A percentile compares a stretch with the other conserved stretches of the same genome.
Evolutionary conservation across 2,888 invertebrate genomes (phyloP).

Genomic region (Lapara coniferarum): DNA sequence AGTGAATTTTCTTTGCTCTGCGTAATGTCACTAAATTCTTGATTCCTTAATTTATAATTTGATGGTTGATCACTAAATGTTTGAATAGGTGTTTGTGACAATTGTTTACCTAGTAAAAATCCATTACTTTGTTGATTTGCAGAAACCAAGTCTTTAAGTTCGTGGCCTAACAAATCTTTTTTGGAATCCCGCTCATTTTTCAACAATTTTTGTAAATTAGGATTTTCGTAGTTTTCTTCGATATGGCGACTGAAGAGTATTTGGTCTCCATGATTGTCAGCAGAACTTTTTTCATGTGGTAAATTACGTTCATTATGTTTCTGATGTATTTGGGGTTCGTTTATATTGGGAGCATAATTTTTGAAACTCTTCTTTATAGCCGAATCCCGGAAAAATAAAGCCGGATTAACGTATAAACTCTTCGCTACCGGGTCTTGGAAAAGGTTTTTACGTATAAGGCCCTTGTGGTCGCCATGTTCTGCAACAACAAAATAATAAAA

Average conservation of each 20-base stretch:
- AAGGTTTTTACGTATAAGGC: background rate
- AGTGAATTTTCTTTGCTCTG: background rate
- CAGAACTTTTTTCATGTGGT: background rate
- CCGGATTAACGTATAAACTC: background rate
- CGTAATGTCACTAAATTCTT: background rate
- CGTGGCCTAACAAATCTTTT: background rate
- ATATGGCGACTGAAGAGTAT: background rate
- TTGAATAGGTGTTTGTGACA: background rate
- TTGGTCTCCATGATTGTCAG: background rate
- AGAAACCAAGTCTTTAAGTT: background rate
- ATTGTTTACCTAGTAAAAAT: background rate
- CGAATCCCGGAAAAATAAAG: constrained; percentile 19
- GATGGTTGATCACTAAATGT: background rate
- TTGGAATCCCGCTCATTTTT: background rate
- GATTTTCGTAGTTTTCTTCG: background rate
- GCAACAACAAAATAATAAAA: background rate
- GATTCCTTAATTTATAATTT: background rate
- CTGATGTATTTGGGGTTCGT: background rate
- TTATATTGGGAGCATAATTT: constrained; percentile 5
- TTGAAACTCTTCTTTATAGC: constrained; percentile 22
- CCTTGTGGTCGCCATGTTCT: constrained; percentile 13
- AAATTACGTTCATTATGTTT: background rate
- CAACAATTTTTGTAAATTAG: background rate
- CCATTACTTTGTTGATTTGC: background rate
- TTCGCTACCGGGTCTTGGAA: background rate